phyloP scores from a whole-genome alignment of 2,113 vertebrate genomes.

The Todiramphus chloris region DNA sequence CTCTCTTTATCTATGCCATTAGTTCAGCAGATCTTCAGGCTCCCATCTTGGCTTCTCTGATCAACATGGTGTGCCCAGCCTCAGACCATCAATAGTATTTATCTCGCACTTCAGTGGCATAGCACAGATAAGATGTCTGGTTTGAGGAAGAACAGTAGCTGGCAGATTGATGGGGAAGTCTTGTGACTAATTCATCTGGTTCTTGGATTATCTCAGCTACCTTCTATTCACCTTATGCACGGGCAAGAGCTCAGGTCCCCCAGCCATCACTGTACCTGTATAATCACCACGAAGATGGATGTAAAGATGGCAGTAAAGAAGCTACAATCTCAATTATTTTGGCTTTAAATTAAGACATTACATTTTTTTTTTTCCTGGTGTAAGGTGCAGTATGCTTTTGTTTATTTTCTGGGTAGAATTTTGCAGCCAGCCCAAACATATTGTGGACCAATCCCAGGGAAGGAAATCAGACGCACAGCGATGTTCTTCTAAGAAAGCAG shows the following conservation, averaged over 20 bases:
- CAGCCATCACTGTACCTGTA: neutral
- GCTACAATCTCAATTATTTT: neutral
- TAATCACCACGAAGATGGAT: neutral
- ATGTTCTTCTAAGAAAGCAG: neutral
- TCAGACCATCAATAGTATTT: neutral
- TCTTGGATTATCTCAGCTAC: neutral
- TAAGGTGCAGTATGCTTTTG: neutral
- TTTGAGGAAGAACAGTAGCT: neutral
- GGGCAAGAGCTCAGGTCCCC: neutral
- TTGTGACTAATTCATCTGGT: neutral
- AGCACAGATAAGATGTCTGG: neutral
- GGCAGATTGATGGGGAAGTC: neutral
- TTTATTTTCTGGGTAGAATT: neutral
- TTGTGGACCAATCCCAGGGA: neutral
- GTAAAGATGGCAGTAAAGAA: neutral
- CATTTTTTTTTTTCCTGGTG: neutral
- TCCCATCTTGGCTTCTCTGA: neutral
- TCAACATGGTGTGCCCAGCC: neutral
- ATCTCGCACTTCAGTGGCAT: neutral
- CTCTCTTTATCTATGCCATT: neutral
- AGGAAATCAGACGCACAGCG: neutral
- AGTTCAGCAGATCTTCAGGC: neutral
- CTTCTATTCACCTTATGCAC: neutral
- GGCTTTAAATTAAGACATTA: neutral
- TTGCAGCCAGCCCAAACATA: neutral